Evolutionary conservation across 2,888 invertebrate genomes (phyloP).

Genomic region (Acronicta leporina): DNA sequence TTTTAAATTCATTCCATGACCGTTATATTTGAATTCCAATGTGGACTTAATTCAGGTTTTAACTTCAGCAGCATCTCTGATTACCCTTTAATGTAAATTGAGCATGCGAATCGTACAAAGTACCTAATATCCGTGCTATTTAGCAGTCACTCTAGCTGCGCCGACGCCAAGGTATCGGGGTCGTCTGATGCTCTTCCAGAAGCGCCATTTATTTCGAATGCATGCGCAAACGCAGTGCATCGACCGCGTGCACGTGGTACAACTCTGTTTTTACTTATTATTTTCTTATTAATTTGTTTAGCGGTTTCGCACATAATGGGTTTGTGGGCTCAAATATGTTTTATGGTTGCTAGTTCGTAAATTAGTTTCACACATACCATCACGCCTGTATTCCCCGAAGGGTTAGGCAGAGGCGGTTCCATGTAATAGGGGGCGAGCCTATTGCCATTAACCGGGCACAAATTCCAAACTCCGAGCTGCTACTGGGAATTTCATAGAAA

Average conservation of each 20-base stretch:
- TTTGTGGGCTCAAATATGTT: conserved; percentile 7
- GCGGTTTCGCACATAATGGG: conserved; percentile 13
- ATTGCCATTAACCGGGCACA: no score
- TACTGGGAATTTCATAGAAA: no score
- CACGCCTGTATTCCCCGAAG: no score
- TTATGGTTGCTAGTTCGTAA: background rate
- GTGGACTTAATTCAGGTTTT: conserved; percentile 8
- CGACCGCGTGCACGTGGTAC: conserved; percentile 56
- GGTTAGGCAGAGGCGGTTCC: no score
- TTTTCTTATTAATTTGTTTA: conserved; percentile 31
- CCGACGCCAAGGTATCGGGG: conserved; percentile 33
- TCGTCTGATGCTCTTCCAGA: conserved; percentile 40
- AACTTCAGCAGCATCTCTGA: conserved; percentile 21
- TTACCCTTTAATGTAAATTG: conserved; percentile 41
- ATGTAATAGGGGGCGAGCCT: no score
- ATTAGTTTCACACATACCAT: no score
- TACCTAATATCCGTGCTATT: conserved; percentile 31
- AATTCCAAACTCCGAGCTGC: no score
- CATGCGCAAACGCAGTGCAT: conserved; percentile 46
- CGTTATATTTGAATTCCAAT: conserved; percentile 19
- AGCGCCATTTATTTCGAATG: conserved; percentile 57
- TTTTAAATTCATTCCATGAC: background rate
- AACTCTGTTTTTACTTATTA: conserved; percentile 23
- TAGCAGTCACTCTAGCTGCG: conserved; percentile 46
- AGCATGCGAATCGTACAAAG: conserved; percentile 33